Evolutionary conservation across 53 echinoderm and acorn worm species (phyloP).

Genomic region (Arbacia lixula): DNA sequence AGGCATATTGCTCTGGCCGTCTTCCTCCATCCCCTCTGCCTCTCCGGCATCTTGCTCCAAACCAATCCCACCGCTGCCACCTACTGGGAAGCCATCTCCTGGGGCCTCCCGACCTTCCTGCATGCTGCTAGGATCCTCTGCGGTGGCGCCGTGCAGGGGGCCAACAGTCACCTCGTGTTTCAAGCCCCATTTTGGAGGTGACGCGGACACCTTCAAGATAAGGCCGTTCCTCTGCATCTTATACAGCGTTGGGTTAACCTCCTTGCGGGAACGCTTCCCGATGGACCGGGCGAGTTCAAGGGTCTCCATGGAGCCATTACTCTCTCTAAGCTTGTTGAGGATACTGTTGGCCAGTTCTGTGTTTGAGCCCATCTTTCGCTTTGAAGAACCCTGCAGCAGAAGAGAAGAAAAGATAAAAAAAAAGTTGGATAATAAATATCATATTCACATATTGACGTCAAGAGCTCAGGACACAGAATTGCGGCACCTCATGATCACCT

Average conservation of each 20-base stretch:
- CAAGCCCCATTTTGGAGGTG: conserved; percentile 71
- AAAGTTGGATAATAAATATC: not conserved
- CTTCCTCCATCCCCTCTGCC: conserved; percentile 26
- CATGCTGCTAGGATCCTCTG: not conserved
- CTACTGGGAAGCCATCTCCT: not conserved
- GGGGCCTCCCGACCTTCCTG: not conserved
- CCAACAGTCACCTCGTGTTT: conserved; percentile 82
- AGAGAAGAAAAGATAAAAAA: not conserved
- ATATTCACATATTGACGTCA: no score
- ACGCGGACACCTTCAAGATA: conserved; percentile 42
- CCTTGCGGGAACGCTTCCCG: conserved; percentile 54
- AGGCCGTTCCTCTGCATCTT: conserved; percentile 64
- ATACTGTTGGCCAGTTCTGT: conserved; percentile 54
- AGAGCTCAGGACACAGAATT: no score
- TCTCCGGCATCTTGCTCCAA: not conserved
- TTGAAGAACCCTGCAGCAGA: conserved; percentile 39
- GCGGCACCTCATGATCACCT: not conserved
- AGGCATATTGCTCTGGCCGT: conserved; percentile 13
- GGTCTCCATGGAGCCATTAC: conserved; percentile 49
- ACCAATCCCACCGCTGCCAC: conserved; percentile 41
- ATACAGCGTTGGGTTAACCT: conserved; percentile 85
- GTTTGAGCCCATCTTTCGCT: conserved; percentile 54
- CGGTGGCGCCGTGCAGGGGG: conserved; percentile 55
- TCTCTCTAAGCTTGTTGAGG: conserved; percentile 46
- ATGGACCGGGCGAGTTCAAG: conserved; percentile 70